These are phyloP conservation scores for Orthochromis indermauri DNA, from an alignment of 2,113 vertebrate genomes.

Conservation along the genomic window DNA sequence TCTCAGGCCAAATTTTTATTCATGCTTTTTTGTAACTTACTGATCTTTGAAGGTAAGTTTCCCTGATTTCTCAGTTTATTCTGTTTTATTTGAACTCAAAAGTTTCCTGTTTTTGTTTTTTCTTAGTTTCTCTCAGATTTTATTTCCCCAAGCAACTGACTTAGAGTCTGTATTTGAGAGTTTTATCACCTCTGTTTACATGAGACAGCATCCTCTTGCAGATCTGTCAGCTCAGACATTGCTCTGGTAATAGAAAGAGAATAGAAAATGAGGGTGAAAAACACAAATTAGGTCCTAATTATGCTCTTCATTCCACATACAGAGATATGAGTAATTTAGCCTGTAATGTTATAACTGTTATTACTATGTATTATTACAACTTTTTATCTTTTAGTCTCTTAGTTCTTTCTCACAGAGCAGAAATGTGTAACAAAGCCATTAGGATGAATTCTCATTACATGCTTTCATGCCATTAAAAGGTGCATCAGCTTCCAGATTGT, in stretches of 20 bases:
- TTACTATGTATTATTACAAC: not conserved
- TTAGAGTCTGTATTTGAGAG: not conserved
- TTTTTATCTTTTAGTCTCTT: not conserved
- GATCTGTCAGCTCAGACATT: not conserved
- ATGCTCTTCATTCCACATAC: not conserved
- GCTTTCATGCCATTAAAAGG: not conserved
- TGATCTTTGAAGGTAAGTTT: not conserved
- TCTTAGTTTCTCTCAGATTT: not conserved
- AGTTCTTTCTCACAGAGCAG: not conserved
- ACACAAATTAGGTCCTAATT: not conserved
- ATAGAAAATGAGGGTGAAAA: not conserved
- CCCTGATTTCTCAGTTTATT: not conserved
- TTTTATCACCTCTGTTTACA: not conserved
- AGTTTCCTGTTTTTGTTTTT: not conserved
- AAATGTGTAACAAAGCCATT: not conserved
- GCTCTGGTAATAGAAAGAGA: not conserved
- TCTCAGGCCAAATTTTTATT: not conserved
- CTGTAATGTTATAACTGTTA: not conserved
- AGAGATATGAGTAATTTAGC: not conserved
- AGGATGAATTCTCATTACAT: not conserved
- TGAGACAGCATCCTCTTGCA: not conserved
- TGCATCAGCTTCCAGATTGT: conserved; percentile 9
- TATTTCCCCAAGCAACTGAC: not conserved
- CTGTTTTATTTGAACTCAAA: not conserved
- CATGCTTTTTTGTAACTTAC: not conserved